phyloP scores from a whole-genome alignment of 2,113 vertebrate genomes.

The Hemicordylus capensis region DNA sequence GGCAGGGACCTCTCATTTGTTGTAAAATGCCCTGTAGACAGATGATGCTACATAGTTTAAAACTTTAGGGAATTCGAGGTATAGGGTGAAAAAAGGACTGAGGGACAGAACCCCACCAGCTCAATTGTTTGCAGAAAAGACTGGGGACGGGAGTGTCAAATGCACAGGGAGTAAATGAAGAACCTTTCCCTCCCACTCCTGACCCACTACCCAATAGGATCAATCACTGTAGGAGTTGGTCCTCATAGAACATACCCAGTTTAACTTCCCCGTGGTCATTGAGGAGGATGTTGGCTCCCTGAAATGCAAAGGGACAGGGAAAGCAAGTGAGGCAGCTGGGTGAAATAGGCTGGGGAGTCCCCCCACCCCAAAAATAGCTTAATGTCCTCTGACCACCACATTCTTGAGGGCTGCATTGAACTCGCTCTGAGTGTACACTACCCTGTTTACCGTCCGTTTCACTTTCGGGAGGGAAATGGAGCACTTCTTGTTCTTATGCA shows the following conservation, averaged over 20 bases:
- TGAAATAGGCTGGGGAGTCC: not conserved
- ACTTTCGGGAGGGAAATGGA: not conserved
- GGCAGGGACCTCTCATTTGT: too few relatives aligned
- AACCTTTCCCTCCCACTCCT: not conserved
- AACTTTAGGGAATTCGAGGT: not conserved
- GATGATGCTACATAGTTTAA: too few relatives aligned
- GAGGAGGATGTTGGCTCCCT: slow-evolving; percentile 94
- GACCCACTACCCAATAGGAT: not conserved
- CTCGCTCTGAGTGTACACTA: not conserved
- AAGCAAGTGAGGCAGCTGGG: not conserved
- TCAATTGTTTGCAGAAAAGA: not conserved
- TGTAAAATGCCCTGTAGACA: too few relatives aligned
- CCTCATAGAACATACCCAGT: slow-evolving; percentile 78
- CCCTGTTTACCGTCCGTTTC: not conserved
- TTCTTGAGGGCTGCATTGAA: not conserved
- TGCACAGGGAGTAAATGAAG: not conserved
- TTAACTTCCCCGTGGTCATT: slow-evolving; percentile 89
- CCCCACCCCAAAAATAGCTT: not conserved
- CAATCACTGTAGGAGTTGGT: not conserved
- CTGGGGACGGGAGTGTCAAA: not conserved
- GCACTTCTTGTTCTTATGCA: too few relatives aligned
- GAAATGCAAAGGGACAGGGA: not conserved
- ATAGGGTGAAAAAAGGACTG: not conserved
- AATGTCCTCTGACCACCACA: not conserved
- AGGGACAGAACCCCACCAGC: too few relatives aligned